Evolutionary conservation across 1,140 invertebrate genomes (phyloP), one percentile per base, ranked within the genome.

Genomic region (Drosophila sp.): DNA sequence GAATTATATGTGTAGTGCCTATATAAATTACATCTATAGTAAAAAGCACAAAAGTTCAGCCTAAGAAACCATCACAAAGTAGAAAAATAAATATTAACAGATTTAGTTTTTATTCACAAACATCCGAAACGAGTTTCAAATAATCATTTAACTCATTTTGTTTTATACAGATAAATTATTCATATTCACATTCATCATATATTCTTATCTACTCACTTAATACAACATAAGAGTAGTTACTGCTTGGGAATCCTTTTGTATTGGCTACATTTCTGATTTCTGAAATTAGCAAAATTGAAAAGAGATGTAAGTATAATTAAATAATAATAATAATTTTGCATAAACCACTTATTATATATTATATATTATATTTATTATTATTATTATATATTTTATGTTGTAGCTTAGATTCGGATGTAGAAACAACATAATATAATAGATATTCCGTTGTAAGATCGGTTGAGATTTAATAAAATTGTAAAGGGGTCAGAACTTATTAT

Each of bases 51-150:
- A 84, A 81, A 78, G 78, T 89, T 87, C 82, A 87, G 82, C 82
- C 83, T 86, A 86, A 89, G 83, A 87, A 87, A 87, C 82, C 82
- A 87, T 86, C 82, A 87, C 82, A 89, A 87, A 87, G 83, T 89
- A 86, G 78, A 86, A 87, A 78, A 71, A 87, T 87, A 89, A 84
- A 76, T 87, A 76, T 76, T 72, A 76, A 80, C 70, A 45, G 65
- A 58, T 66, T 62, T 78, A 67, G 57, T 65, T 70, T 58, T 0
- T 66, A 74, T 75, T 59, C 71, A 66, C 54, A 53, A 48, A 76
- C 58, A 63, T 48, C 11, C 67, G 43, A 25, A 56, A 56, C 45
- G 40, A 21, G 13, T 36, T 9, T 45, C 29, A 27, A 36, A 69
- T 63, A 57, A 29, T 50, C 11, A 58, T 51, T 45, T 38, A 59